These are phyloP conservation scores for Eremobia ochroleuca DNA, from an alignment of 2,888 invertebrate genomes.

Conservation along the genomic window DNA sequence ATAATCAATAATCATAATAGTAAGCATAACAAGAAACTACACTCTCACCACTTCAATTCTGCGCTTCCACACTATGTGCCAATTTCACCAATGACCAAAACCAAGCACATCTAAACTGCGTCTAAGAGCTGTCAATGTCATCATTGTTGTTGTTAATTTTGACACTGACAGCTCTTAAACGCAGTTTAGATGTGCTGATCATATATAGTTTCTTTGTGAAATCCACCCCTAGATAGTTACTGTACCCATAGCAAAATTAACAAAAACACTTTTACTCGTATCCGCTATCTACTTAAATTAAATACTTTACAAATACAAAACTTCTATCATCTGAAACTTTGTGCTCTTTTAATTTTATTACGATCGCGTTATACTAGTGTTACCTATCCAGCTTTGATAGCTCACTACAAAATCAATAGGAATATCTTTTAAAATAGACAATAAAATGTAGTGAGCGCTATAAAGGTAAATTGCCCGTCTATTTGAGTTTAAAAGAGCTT, in stretches of 20 bases:
- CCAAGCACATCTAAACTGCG: no score
- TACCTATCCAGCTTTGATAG: slow-evolving; percentile 59
- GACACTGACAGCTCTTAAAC: no score
- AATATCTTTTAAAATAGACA: slow-evolving; percentile 75
- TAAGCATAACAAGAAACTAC: not conserved
- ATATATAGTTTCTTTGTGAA: no score
- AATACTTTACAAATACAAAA: not conserved
- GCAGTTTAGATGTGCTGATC: no score
- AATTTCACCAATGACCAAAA: no score
- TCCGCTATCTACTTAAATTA: not conserved
- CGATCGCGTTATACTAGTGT: not conserved
- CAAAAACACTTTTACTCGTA: not conserved
- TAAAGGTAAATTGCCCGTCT: slow-evolving; percentile 12
- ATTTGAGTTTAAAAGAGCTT: slow-evolving; percentile 18
- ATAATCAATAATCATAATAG: not conserved
- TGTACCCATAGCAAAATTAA: not conserved
- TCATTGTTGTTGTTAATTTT: no score
- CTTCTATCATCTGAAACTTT: not conserved
- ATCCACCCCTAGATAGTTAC: no score
- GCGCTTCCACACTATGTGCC: not conserved
- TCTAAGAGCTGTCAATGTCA: no score
- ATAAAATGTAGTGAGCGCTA: slow-evolving; percentile 31
- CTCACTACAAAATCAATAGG: slow-evolving; percentile 76
- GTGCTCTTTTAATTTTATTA: not conserved
- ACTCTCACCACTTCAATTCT: not conserved